These are phyloP conservation scores for Ophiothrix spiculata DNA, from an alignment of 35 echinoderm and acorn worm genomes.

Conservation along the genomic window DNA sequence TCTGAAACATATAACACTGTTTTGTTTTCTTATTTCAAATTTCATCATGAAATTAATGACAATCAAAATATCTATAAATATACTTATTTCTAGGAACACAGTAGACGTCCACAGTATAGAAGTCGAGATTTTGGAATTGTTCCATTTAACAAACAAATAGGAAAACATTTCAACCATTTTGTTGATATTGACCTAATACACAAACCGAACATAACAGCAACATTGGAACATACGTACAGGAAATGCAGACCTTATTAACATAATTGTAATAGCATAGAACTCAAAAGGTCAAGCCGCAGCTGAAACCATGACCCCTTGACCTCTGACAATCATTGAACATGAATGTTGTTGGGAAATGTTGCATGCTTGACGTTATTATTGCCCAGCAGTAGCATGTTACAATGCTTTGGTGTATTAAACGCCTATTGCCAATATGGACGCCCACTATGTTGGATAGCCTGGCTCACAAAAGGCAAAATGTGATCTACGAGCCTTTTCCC, in stretches of 20 bases:
- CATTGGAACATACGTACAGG: background rate
- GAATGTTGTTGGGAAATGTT: constrained; percentile 1
- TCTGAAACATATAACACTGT: no score
- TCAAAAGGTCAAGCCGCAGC: background rate
- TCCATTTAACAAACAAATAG: no score
- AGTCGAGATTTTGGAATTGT: no score
- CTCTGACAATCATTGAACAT: background rate
- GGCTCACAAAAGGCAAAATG: background rate
- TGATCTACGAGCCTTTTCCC: no score
- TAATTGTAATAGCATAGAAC: background rate
- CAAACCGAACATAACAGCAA: background rate
- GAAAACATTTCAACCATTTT: background rate
- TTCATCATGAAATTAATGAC: no score
- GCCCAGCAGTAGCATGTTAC: background rate
- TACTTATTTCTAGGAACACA: no score
- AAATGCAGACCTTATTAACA: background rate
- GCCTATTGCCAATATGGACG: background rate
- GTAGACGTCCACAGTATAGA: no score
- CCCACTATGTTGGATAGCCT: no score
- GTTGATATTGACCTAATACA: constrained; percentile 5
- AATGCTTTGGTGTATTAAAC: background rate
- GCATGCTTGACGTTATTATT: background rate
- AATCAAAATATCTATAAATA: no score
- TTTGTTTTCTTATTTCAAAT: no score
- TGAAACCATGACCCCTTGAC: constrained; percentile 12